Evolutionary conservation across 2,888 invertebrate species (phyloP).

Genomic region (Sicus ferrugineus): DNA sequence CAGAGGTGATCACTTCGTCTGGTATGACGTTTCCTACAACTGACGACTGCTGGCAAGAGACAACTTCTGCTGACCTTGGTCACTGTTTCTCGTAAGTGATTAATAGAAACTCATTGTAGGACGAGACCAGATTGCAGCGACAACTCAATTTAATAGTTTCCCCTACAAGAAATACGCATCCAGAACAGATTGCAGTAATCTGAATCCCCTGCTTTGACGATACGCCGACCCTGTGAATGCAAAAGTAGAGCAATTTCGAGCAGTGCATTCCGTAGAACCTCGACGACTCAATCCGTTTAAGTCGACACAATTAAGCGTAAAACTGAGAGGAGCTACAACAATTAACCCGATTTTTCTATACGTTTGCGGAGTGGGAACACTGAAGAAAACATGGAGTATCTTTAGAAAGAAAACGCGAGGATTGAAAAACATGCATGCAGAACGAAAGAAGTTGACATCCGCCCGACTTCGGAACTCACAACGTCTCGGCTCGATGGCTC

Average conservation of each 20-base stretch:
- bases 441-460: neutral
- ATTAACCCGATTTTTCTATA: neutral
- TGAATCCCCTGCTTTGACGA: neutral
- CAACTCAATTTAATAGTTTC: slow-evolving; percentile 15
- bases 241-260: neutral
- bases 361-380: neutral
- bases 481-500: slow-evolving; percentile 46
- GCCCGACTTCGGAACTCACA: slow-evolving; percentile 50
- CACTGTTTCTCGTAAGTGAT: slow-evolving; percentile 13
- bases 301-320: slow-evolving; percentile 13
- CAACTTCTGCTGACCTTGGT: neutral
- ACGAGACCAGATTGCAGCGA: neutral
- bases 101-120: slow-evolving; percentile 12
- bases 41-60: no score
- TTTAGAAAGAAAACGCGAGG: no score
- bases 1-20: no score
- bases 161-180: no score
- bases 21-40: no score
- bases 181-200: no score
- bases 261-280: neutral
- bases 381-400: no score
- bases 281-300: neutral
- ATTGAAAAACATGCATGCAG: neutral
- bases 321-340: neutral
- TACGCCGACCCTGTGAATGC: no score